Base-by-base conservation (phyloP, 2,888 invertebrate species). In the Epistrophella euchroma region DNA sequence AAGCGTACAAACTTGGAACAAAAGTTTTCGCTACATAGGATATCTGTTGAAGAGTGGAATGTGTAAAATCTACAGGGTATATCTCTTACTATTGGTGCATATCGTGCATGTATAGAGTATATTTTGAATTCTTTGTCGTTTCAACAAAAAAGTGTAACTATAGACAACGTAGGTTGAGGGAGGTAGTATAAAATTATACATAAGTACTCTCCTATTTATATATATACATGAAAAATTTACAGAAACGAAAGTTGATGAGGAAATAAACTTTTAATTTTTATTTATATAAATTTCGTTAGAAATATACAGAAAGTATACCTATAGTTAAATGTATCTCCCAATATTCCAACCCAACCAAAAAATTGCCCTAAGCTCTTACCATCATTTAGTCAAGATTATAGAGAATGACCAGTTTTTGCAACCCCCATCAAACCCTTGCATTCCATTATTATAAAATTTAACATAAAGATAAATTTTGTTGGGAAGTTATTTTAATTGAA, bases 21-120 rank as follows among this genome's bases (percentile, higher is more conserved):
- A 60, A 75, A 71, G 47, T 84, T 79, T 78, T 32, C 5, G 22
- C 4, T 56, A 56, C n/a, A 45, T 25, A 28, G 25, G 52, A 52
- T 25, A 50, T 25, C 4, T 64, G 2, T 25, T 58, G 56, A 17
- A 40, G 70, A 50, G 58, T 37, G 43, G 43, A 52, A 50, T 71
- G n/a, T 72, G 43, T 76, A 37, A 72, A 76, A 68, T 72, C 60
- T 60, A 68, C 37, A 84, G 75, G 58, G 58, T 35, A 58, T 74
- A 37, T 45, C 35, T n/a, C 47, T 32, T 35, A 0, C 5, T 37
- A n/a, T 50, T 22, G 43, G 19, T 58, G 19, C 11, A 32, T 9
- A 58, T 5, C 25, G 22, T 19, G 32, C 32, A 56, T 56, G 17
- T 22, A 37, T 22, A 60, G 9, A 37, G 52, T 43, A 28, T 6